Percentiles rank a stretch among this genome's conserved stretches.
These are phyloP conservation scores for Neodontobutis hainanensis DNA, from an alignment of 2,113 vertebrate species.

Conservation along the genomic window DNA sequence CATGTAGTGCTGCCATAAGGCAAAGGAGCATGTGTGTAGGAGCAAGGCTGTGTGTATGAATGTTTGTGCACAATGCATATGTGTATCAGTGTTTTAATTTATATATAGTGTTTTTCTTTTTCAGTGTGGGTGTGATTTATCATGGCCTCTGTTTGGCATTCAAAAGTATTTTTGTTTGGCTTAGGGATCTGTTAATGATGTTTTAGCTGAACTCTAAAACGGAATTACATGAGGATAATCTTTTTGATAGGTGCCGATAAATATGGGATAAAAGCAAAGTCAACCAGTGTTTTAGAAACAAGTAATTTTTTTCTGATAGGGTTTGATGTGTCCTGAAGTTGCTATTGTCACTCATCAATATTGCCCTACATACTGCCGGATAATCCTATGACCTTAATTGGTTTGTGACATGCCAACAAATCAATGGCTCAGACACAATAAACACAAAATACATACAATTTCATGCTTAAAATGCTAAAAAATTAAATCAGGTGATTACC, in stretches of 20 bases:
- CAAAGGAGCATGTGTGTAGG: constrained; percentile 27
- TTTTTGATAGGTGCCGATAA: not conserved
- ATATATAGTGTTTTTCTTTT: constrained; percentile 16
- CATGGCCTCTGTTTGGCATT: constrained; percentile 12
- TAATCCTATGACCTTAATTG: constrained; percentile 66
- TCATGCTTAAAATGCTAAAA: not conserved
- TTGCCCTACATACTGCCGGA: constrained; percentile 59
- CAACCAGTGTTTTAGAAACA: not conserved
- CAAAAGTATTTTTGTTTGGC: constrained; percentile 20
- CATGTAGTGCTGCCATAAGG: constrained; percentile 33
- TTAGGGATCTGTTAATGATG: constrained; percentile 10
- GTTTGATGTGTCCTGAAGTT: constrained; percentile 17
- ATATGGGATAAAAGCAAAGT: not conserved
- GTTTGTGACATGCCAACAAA: constrained; percentile 47
- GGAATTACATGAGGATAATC: constrained; percentile 9
- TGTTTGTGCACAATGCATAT: constrained; percentile 5
- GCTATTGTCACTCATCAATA: constrained; percentile 53
- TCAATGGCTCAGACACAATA: constrained; percentile 26
- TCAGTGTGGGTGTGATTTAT: constrained; percentile 21
- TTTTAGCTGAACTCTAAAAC: constrained; percentile 9
- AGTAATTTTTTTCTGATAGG: constrained; percentile 16
- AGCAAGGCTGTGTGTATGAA: constrained; percentile 22
- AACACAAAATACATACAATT: not conserved
- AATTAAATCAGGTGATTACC: constrained; percentile 6
- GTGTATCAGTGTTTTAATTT: constrained; percentile 15